Evolutionary conservation across 2,888 invertebrate species (phyloP).

Genomic region (Drosophila aldrichi): DNA sequence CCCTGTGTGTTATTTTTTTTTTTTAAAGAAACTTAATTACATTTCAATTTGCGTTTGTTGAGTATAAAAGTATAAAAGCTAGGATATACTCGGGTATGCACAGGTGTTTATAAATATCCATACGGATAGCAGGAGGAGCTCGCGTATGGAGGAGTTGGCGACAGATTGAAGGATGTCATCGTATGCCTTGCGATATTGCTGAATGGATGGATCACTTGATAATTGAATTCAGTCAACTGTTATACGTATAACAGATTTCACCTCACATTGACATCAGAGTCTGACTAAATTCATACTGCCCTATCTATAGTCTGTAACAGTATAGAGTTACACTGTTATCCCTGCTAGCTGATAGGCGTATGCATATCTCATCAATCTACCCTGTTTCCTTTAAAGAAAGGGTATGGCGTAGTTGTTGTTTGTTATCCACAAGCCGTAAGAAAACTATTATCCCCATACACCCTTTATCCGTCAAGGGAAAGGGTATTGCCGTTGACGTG

Average conservation of each 20-base stretch:
- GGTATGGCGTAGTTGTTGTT: too few species aligned
- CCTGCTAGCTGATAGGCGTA: background rate
- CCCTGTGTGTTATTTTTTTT: slow-evolving; percentile 9
- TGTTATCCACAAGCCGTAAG: background rate
- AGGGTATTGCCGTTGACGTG: slow-evolving; percentile 30
- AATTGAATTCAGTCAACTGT: background rate
- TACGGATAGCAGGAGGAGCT: background rate
- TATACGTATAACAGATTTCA: background rate
- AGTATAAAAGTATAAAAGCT: slow-evolving; percentile 10
- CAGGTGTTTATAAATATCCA: background rate
- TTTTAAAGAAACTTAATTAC: slow-evolving; percentile 70
- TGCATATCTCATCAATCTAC: background rate
- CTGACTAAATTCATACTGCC: background rate
- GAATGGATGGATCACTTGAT: too few species aligned
- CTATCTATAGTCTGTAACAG: too few species aligned
- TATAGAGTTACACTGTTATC: background rate
- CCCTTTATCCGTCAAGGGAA: background rate
- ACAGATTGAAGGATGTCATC: too few species aligned
- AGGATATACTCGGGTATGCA: slow-evolving; percentile 1
- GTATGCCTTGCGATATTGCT: too few species aligned
- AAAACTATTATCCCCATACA: background rate
- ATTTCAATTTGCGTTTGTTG: slow-evolving; percentile 69
- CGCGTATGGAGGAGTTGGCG: too few species aligned
- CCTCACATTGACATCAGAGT: background rate
- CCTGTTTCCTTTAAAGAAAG: too few species aligned